Percentiles rank a stretch among this genome's conserved stretches.
phyloP scores from a whole-genome alignment of 2,797 vertebrate species.

The Esox lucius region DNA sequence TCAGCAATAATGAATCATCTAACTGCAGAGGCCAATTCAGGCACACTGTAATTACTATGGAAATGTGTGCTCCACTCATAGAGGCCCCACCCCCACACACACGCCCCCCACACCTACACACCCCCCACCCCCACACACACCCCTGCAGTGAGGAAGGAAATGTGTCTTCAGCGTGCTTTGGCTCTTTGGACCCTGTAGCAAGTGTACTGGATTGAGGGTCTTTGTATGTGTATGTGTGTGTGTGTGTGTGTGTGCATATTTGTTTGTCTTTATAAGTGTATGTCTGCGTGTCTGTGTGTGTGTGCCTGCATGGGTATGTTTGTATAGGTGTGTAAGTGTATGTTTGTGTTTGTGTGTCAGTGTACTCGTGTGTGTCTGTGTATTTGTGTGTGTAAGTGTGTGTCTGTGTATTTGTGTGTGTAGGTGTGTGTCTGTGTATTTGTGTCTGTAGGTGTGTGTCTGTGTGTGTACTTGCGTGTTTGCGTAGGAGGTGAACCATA shows the following conservation, averaged over 20 bases:
- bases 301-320: no score
- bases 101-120: constrained; percentile 6
- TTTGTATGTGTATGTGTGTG: constrained; percentile 12
- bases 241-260: neutral
- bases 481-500: neutral
- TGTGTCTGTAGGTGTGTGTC: neutral
- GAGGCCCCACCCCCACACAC: constrained; percentile 46
- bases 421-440: constrained; percentile 2
- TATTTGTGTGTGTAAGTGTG: neutral
- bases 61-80: constrained; percentile 73
- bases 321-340: no score
- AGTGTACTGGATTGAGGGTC: constrained; percentile 25
- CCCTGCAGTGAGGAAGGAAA: constrained; percentile 36
- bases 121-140: constrained; percentile 24
- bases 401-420: neutral
- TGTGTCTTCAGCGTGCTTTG: constrained; percentile 32
- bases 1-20: constrained; percentile 70
- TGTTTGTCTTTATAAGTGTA: neutral
- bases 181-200: constrained; percentile 28
- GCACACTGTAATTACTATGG: constrained; percentile 74
- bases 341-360: constrained; percentile 2
- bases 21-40: constrained; percentile 75
- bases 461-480: neutral
- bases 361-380: constrained; percentile 18
- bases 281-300: neutral